phyloP scores from a whole-genome alignment of 2,113 vertebrate species.

The Piprites chloris region DNA sequence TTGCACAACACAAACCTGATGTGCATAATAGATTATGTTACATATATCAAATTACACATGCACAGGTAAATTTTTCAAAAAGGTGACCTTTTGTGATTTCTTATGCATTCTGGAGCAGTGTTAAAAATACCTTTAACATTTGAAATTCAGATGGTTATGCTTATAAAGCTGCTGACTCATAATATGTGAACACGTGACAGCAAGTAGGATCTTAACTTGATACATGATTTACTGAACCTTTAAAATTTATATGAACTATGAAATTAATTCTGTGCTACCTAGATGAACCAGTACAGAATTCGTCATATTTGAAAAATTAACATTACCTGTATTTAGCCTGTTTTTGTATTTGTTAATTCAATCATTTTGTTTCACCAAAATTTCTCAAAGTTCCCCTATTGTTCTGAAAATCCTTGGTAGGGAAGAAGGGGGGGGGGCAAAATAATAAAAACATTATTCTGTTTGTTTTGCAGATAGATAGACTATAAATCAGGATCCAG shows the following conservation, averaged over 20 bases:
- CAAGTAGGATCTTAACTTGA: constrained; percentile 41
- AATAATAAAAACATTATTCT: background rate
- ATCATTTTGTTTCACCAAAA: background rate
- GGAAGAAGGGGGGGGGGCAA: rapidly evolving
- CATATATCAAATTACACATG: constrained; percentile 67
- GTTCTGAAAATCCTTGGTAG: background rate
- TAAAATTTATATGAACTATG: constrained; percentile 71
- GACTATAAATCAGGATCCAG: background rate
- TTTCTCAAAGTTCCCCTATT: background rate
- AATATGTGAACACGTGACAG: constrained; percentile 74
- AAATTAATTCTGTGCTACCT: constrained; percentile 57
- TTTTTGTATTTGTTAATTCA: background rate
- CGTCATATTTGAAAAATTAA: constrained; percentile 19
- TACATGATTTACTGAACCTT: constrained; percentile 67
- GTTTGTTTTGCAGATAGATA: background rate
- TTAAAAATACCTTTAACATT: constrained; percentile 88
- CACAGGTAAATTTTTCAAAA: constrained; percentile 63
- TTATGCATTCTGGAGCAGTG: constrained; percentile 76
- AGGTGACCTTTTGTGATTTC: constrained; percentile 75
- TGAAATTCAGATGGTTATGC: constrained; percentile 88
- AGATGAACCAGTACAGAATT: constrained; percentile 41
- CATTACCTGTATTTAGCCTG: background rate
- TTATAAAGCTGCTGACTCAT: constrained; percentile 89
- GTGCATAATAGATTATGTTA: constrained; percentile 57
- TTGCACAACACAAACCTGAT: constrained; percentile 13